Evolutionary conservation across 2,797 vertebrate species (phyloP).

Genomic region (Neostethus bicornis): DNA sequence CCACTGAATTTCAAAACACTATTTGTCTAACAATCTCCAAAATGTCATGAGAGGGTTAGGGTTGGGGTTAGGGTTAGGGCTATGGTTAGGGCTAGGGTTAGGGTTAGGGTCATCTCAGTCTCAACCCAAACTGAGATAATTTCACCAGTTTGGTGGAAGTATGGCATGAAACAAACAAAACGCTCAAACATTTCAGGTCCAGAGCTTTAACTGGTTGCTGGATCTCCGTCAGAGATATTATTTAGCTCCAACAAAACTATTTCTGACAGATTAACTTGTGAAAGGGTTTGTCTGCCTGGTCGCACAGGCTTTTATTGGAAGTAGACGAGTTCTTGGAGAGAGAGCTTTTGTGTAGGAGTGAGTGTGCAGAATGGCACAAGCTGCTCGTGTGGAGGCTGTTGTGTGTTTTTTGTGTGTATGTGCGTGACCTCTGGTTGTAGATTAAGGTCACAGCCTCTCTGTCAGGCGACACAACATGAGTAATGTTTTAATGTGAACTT

Average conservation of each 20-base stretch:
- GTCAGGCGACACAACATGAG: slow-evolving; percentile 60
- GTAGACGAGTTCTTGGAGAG: slow-evolving; percentile 47
- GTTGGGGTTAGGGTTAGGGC: no score
- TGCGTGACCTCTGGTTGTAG: slow-evolving; percentile 59
- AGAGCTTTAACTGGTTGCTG: slow-evolving; percentile 44
- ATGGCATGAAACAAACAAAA: slow-evolving; percentile 36
- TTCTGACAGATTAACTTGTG: slow-evolving; percentile 66
- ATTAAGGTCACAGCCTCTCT: slow-evolving; percentile 62
- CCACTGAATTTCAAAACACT: slow-evolving; percentile 18
- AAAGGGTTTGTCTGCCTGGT: slow-evolving; percentile 56
- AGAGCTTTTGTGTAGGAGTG: not conserved
- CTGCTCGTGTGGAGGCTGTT: not conserved
- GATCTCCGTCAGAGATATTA: slow-evolving; percentile 46
- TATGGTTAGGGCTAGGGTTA: no score
- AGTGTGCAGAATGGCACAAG: not conserved
- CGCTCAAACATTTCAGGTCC: slow-evolving; percentile 38
- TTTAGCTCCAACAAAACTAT: slow-evolving; percentile 58
- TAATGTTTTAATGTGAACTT: slow-evolving; percentile 65
- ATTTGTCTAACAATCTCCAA: slow-evolving; percentile 12
- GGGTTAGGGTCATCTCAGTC: no score
- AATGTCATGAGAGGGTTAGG: not conserved
- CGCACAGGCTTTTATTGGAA: slow-evolving; percentile 59
- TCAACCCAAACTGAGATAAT: slow-evolving; percentile 20
- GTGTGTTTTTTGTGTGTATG: slow-evolving; percentile 25
- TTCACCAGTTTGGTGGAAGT: slow-evolving; percentile 9